phyloP scores from a whole-genome alignment of 2,113 vertebrate species.

The Callaeas wilsoni region DNA sequence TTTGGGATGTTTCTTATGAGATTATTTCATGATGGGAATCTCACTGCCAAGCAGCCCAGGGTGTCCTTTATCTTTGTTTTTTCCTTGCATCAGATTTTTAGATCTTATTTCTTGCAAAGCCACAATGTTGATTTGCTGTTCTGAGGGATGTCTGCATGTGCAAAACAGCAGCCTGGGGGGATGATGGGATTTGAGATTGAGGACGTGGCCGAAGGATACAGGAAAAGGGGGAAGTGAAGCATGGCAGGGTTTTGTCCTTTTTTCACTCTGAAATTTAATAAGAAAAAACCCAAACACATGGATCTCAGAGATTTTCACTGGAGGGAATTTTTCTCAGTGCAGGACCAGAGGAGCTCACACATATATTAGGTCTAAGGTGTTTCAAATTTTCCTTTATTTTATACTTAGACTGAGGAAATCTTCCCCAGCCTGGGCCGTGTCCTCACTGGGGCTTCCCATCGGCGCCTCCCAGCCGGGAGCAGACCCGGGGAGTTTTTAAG shows the following conservation, averaged over 20 bases:
- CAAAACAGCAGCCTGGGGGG: background rate
- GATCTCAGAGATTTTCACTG: background rate
- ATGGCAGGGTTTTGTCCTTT: background rate
- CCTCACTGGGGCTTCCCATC: background rate
- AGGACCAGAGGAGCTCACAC: background rate
- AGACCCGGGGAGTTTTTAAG: no score
- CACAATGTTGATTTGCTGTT: accelerated
- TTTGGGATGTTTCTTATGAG: background rate
- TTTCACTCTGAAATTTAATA: background rate
- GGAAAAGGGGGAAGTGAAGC: background rate
- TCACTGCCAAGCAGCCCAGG: background rate
- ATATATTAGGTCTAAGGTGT: accelerated
- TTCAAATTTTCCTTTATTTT: background rate
- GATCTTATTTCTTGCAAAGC: background rate
- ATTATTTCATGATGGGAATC: background rate
- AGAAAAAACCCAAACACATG: background rate
- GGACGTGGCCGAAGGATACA: no score
- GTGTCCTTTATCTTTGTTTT: background rate
- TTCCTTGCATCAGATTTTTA: accelerated
- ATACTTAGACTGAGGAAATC: background rate
- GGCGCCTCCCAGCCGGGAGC: accelerated
- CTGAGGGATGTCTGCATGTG: background rate
- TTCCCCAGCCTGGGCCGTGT: background rate
- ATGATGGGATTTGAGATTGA: background rate
- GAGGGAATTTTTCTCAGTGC: background rate